phyloP scores from a whole-genome alignment of 2,888 invertebrate species.

The Sinelater perroti region DNA sequence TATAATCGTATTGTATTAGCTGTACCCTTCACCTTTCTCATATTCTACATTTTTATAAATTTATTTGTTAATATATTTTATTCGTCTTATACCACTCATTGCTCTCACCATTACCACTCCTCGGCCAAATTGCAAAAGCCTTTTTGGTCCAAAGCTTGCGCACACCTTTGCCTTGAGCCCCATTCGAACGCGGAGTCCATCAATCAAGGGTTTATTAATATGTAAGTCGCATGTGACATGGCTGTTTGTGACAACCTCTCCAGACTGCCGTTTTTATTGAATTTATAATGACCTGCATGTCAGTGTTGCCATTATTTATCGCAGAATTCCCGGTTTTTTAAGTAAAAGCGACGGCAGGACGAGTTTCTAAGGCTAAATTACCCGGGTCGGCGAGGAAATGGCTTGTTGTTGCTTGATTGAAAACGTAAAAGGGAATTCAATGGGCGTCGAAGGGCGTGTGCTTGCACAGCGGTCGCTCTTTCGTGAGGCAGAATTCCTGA shows the following conservation, averaged over 20 bases:
- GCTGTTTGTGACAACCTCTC: constrained; percentile 14
- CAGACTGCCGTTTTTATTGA: constrained; percentile 17
- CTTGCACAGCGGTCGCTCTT: constrained; percentile 30
- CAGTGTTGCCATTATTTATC: constrained; percentile 13
- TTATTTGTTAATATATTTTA: no score
- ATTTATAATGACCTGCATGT: constrained; percentile 16
- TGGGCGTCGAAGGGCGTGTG: constrained; percentile 38
- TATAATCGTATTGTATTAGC: no score
- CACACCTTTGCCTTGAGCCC: constrained; percentile 26
- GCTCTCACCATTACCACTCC: no score
- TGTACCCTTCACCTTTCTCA: no score
- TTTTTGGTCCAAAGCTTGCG: constrained; percentile 2
- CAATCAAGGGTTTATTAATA: constrained; percentile 20
- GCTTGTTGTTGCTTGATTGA: constrained; percentile 35
- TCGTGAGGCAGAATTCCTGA: constrained; percentile 8
- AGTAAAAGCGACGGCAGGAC: constrained; percentile 9
- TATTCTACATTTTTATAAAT: no score
- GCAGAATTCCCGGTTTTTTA: constrained; percentile 8
- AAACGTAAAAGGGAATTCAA: constrained; percentile 38
- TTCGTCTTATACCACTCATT: no score
- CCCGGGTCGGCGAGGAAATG: constrained; percentile 26
- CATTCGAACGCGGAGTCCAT: constrained; percentile 15
- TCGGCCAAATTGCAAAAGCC: not conserved
- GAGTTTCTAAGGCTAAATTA: constrained; percentile 26
- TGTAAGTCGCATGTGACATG: constrained; percentile 23